Base-by-base conservation (phyloP, 2,888 invertebrate species). In the Deilephila elpenor region DNA sequence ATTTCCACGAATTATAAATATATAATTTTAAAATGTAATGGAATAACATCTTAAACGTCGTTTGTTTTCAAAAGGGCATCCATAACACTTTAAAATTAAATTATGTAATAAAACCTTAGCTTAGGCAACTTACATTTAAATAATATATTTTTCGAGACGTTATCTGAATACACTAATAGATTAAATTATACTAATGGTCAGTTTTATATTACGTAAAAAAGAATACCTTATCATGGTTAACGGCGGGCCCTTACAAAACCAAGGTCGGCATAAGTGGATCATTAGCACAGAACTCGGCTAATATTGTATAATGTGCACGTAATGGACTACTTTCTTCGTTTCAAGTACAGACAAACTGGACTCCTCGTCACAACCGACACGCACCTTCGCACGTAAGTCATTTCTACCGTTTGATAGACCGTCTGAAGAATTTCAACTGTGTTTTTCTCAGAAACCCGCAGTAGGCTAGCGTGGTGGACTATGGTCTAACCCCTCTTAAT, bases 261-360 rank as follows among this genome's bases (percentile, higher is more conserved):
- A 73, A 73, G 73, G 73, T 56, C 70, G 61, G 14, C 1, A n/a
- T 34, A 75, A 25, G 62, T 70, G n/a, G 61, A 70, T 51, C 70
- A 73, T 71, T 44, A 70, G 56, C 17, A 59, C 59, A 34, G 44
- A 44, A 44, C 44, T 11, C 44, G 14, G 44, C 61, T 60, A 51
- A 44, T 51, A 44, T 70, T 74, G 67, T 73, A 70, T 70, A 76
- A 76, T 71, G 60, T 51, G 37, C 37, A 73, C 75, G 70, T 59
- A 74, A 64, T 62, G 64, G n/a, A 60, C 29, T 51, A 73, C 72
- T 72, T 67, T 71, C 60, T 64, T 67, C 44, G 4, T n/a, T 20
- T 64, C n/a, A 56, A 56, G 56, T 56, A n/a, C 56, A 19, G 32
- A 34, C 32, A 34, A 62, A 34, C 61, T 62, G 61, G 61, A 34